Percentiles rank a stretch among this genome's conserved stretches.
Evolutionary conservation across 2,113 vertebrate species (phyloP).

Genomic region (Paracanthobrama guichenoti): DNA sequence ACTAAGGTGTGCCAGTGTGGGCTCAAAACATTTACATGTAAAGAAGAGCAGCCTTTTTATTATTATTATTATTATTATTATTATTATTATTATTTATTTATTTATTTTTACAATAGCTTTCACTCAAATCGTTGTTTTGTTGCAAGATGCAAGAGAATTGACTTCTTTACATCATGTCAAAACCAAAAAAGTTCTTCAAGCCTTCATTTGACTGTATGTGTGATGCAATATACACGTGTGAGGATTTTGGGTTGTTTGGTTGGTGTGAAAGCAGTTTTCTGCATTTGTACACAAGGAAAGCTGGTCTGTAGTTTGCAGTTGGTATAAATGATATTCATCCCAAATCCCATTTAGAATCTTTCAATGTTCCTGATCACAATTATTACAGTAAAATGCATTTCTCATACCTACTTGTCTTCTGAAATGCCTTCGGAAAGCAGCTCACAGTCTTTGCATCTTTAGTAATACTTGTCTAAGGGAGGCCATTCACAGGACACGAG

Average conservation of each 20-base stretch:
- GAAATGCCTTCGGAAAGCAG: background rate
- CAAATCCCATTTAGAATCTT: background rate
- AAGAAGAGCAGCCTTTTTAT: background rate
- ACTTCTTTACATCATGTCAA: constrained; percentile 20
- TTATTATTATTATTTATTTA: too few relatives aligned
- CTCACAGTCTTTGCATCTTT: background rate
- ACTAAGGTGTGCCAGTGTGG: background rate
- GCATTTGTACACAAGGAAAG: too few relatives aligned
- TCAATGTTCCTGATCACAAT: background rate
- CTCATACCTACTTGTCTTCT: background rate
- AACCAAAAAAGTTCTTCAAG: background rate
- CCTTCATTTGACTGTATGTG: background rate
- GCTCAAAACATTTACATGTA: constrained; percentile 9
- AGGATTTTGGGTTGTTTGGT: background rate
- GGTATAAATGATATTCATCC: background rate
- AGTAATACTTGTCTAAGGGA: background rate
- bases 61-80: too few relatives aligned
- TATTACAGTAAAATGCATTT: background rate
- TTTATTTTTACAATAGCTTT: constrained; percentile 4
- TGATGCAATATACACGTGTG: constrained; percentile 10
- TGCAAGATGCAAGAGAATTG: background rate
- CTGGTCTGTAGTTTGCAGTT: background rate
- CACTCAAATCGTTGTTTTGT: background rate
- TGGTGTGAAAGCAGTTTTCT: too few relatives aligned
- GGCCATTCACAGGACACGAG: background rate